Percentiles rank a stretch among this genome's conserved stretches.
These are phyloP conservation scores for Mustela lutreola DNA, from an alignment of 2,113 vertebrate genomes.

Conservation along the genomic window DNA sequence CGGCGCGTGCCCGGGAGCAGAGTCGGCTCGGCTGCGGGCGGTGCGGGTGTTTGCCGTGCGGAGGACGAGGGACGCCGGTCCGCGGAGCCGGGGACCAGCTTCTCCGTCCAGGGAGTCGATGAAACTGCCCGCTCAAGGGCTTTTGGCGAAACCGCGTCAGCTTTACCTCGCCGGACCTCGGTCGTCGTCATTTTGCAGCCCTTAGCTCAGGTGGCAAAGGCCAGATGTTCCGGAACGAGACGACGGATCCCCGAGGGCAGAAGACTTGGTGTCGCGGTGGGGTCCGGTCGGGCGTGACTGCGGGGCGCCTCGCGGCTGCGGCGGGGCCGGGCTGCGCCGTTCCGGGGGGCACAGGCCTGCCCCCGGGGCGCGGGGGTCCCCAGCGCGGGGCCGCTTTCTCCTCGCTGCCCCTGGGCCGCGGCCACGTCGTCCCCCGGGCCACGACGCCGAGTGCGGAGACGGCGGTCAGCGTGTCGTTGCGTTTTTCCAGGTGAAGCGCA, in stretches of 20 bases:
- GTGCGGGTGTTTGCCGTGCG: not conserved
- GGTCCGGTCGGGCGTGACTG: not conserved
- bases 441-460: not conserved
- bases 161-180: not conserved
- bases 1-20: accelerated
- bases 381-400: not conserved
- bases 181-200: not conserved
- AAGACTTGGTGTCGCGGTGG: not conserved
- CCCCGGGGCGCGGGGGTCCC: no score
- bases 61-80: no score
- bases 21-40: not conserved
- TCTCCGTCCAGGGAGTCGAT: not conserved
- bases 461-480: not conserved
- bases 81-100: no score
- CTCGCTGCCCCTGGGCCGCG: not conserved
- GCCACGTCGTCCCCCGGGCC: no score
- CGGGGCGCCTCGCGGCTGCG: not conserved
- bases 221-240: not conserved
- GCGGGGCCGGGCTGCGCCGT: no score
- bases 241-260: not conserved
- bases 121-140: not conserved
- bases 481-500: not conserved
- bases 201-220: not conserved
- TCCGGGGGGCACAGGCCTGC: no score
- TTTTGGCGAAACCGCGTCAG: not conserved